Evolutionary conservation across 2,888 invertebrate species (phyloP).

Genomic region (Hyles lineata): DNA sequence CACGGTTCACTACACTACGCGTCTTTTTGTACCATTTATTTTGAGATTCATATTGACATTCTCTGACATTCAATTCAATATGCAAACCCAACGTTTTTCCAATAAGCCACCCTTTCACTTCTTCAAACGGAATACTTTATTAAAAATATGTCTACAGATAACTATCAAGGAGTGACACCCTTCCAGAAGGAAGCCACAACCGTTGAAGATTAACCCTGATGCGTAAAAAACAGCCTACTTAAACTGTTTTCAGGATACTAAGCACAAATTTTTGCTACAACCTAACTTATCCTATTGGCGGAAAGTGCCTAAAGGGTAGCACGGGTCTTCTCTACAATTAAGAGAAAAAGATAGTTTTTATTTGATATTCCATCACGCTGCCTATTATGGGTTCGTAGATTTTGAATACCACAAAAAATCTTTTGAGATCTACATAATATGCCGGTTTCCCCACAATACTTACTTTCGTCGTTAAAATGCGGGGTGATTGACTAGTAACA

Average conservation of each 20-base stretch:
- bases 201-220: slow-evolving; percentile 2
- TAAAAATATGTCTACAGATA: background rate
- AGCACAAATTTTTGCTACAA: slow-evolving; percentile 5
- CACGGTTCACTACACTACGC: background rate
- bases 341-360: too few relatives aligned
- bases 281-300: background rate
- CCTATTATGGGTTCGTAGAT: too few relatives aligned
- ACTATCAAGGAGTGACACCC: background rate
- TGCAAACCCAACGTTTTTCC: slow-evolving; percentile 16
- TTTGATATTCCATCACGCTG: too few relatives aligned
- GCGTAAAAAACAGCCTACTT: background rate
- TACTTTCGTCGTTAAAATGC: too few relatives aligned
- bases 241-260: background rate
- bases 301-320: background rate
- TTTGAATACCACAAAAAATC: too few relatives aligned
- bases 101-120: slow-evolving; percentile 19
- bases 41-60: slow-evolving; percentile 15
- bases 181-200: too few relatives aligned
- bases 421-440: too few relatives aligned
- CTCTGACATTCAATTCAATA: slow-evolving; percentile 12
- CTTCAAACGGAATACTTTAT: slow-evolving; percentile 14
- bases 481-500: too few relatives aligned
- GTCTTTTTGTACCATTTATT: background rate
- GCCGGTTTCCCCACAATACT: too few relatives aligned
- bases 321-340: too few relatives aligned